phyloP scores from a whole-genome alignment of 1,140 invertebrate genomes.

The Drepana arcuata region DNA sequence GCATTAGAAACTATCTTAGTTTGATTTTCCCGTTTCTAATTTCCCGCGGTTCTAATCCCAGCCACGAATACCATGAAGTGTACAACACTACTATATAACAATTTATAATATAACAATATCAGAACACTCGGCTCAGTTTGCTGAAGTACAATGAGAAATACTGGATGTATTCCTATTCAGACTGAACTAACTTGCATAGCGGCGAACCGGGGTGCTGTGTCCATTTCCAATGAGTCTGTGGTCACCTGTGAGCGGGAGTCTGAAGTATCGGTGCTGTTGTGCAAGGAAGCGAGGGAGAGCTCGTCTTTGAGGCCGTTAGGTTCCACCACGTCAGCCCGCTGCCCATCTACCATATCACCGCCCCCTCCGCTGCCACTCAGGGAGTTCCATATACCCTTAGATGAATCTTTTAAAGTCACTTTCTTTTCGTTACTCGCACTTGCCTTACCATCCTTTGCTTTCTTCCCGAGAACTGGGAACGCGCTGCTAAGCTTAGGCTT shows the following conservation, averaged over 20 bases:
- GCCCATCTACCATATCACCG: constrained; percentile 57
- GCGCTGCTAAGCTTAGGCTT: constrained; percentile 59
- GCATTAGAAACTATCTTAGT: no score
- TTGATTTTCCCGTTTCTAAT: no score
- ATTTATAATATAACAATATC: no score
- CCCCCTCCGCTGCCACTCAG: constrained; percentile 46
- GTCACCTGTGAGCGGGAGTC: constrained; percentile 62
- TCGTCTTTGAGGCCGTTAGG: constrained; percentile 59
- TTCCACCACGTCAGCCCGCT: constrained; percentile 38
- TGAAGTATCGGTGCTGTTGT: constrained; percentile 57
- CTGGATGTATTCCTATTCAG: no score
- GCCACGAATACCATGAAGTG: no score
- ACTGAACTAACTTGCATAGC: constrained; percentile 72
- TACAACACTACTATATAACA: no score
- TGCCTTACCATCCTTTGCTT: constrained; percentile 52
- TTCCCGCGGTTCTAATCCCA: no score
- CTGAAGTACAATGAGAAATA: no score
- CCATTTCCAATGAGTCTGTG: constrained; percentile 56
- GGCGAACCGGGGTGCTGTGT: constrained; percentile 49
- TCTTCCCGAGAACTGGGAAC: constrained; percentile 65
- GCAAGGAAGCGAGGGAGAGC: constrained; percentile 57
- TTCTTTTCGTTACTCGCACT: constrained; percentile 45
- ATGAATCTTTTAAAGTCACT: constrained; percentile 52
- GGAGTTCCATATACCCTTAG: constrained; percentile 59
- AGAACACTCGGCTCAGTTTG: no score